Evolutionary conservation across 2,113 vertebrate species (phyloP).

Genomic region (Labrus mixtus): DNA sequence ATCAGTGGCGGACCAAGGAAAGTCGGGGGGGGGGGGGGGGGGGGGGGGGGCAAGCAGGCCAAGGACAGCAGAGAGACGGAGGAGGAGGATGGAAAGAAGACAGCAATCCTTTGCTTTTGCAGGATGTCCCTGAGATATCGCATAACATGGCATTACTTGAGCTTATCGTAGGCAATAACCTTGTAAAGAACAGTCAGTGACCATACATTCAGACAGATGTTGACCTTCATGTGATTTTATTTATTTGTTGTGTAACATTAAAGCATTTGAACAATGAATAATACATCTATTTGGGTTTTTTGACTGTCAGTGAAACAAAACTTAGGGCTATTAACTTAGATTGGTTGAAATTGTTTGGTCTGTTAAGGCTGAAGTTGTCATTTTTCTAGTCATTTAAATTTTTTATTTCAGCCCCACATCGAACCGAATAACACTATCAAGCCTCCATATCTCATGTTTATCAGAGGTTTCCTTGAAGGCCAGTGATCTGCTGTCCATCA

Average conservation of each 20-base stretch:
- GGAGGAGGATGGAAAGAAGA: slow-evolving; percentile 20
- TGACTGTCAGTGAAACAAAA: too few relatives aligned
- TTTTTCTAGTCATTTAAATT: too few relatives aligned
- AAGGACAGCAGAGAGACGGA: slow-evolving; percentile 18
- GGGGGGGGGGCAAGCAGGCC: slow-evolving; percentile 15
- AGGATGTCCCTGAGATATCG: slow-evolving; percentile 29
- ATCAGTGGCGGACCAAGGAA: slow-evolving; percentile 56
- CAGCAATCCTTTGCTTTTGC: slow-evolving; percentile 11
- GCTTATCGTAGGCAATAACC: background rate
- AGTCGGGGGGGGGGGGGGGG: background rate
- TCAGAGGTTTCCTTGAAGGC: background rate
- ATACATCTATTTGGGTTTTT: too few relatives aligned
- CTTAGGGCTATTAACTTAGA: too few relatives aligned
- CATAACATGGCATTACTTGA: background rate
- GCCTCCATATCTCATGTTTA: too few relatives aligned
- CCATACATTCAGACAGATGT: background rate
- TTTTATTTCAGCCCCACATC: too few relatives aligned
- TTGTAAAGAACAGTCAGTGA: background rate
- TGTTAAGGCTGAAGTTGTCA: too few relatives aligned
- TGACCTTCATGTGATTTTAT: too few relatives aligned
- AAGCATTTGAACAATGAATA: too few relatives aligned
- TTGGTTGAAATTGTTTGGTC: too few relatives aligned
- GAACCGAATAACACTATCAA: too few relatives aligned
- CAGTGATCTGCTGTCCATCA: too few relatives aligned
- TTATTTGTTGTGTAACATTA: background rate